phyloP scores from a whole-genome alignment of 2,113 vertebrate species.

The Gallinago undulata region DNA sequence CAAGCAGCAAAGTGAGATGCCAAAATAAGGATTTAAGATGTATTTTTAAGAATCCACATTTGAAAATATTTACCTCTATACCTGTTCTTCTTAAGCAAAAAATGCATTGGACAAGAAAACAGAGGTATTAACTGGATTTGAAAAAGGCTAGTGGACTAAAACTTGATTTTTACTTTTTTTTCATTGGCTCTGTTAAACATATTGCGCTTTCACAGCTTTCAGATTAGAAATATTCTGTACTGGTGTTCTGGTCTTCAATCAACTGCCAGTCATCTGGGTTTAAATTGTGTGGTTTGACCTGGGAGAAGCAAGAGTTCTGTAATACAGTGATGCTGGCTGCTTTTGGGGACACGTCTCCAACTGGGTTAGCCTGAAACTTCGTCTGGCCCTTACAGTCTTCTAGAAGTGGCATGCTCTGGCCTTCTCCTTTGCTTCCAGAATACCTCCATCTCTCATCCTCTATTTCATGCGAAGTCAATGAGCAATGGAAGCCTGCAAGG shows the following conservation, averaged over 20 bases:
- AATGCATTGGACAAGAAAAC: background rate
- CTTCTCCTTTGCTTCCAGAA: background rate
- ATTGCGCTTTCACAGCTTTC: background rate
- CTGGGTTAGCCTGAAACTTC: background rate
- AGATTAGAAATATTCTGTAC: background rate
- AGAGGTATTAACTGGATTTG: background rate
- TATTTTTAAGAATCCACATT: background rate
- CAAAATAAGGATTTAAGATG: background rate
- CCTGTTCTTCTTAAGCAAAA: background rate
- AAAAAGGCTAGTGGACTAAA: background rate
- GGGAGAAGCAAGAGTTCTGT: background rate
- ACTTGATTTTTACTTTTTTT: background rate
- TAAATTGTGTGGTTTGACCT: background rate
- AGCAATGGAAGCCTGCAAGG: background rate
- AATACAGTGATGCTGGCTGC: background rate
- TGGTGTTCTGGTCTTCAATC: background rate
- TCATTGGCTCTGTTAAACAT: background rate
- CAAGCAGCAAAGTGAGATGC: background rate
- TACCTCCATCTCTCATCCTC: background rate
- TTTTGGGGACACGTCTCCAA: background rate
- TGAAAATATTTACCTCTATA: background rate
- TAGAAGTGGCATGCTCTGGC: background rate
- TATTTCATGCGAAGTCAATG: background rate
- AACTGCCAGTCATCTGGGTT: background rate
- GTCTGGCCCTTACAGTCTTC: background rate